These are phyloP conservation scores for Gymnodraco acuticeps DNA, from an alignment of 2,797 vertebrate genomes.

Conservation along the genomic window DNA sequence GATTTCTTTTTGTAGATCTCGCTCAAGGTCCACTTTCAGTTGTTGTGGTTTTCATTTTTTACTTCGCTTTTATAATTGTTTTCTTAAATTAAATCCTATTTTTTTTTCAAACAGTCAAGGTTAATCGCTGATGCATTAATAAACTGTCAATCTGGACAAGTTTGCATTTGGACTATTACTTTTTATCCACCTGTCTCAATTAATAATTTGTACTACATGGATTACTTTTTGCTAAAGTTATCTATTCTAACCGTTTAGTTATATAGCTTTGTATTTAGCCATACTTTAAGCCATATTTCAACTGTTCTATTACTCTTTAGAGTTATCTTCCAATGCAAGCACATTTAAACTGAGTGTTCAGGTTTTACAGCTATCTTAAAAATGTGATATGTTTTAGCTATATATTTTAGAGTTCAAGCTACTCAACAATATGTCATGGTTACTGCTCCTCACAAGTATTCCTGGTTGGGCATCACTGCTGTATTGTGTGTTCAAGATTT, in stretches of 20 bases:
- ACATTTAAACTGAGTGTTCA: background rate
- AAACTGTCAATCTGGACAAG: background rate
- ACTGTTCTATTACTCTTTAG: background rate
- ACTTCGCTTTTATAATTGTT: too few relatives aligned
- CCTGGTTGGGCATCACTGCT: background rate
- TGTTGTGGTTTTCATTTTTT: too few relatives aligned
- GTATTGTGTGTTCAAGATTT: constrained; percentile 15
- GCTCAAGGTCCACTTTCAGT: too few relatives aligned
- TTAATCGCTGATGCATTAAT: too few relatives aligned
- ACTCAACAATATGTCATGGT: background rate
- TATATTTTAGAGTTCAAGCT: background rate
- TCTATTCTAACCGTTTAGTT: background rate
- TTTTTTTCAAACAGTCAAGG: too few relatives aligned
- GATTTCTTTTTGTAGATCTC: too few relatives aligned
- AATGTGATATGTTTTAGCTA: background rate
- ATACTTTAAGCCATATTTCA: background rate
- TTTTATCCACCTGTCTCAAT: background rate
- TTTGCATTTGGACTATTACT: background rate
- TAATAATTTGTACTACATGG: background rate
- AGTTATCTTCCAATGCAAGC: background rate
- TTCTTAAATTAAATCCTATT: too few relatives aligned
- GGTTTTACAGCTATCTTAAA: background rate
- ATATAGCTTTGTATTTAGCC: background rate
- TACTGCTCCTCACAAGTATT: background rate
- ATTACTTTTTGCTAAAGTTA: background rate